These are phyloP conservation scores for Condylura cristata DNA, from an alignment of 2,113 vertebrate species.

Conservation along the genomic window DNA sequence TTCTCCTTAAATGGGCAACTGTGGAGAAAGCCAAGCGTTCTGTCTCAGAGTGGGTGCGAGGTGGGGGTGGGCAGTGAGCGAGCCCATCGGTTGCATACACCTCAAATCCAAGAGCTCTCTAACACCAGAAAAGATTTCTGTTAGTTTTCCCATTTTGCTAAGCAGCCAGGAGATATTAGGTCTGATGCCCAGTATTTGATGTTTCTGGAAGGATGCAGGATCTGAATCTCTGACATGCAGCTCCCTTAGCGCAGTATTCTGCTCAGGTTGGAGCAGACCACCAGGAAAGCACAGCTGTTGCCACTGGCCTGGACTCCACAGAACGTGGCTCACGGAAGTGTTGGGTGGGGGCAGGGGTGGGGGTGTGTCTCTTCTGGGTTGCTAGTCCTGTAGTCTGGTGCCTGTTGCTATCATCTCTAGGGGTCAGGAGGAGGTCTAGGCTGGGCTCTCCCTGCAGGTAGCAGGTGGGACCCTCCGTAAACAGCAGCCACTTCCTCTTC, in stretches of 20 bases:
- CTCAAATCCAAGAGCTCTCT: background rate
- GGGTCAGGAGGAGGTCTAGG: accelerated
- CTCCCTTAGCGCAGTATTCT: background rate
- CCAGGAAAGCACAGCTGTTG: too few species aligned
- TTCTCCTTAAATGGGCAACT: background rate
- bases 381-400: background rate
- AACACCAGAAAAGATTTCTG: background rate
- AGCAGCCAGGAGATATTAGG: background rate
- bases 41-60: background rate
- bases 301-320: background rate
- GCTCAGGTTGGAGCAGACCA: too few species aligned
- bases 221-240: accelerated
- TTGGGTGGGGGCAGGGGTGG: too few species aligned
- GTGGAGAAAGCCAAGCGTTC: background rate
- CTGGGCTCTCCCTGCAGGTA: background rate
- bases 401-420: background rate
- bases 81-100: background rate
- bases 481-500: background rate
- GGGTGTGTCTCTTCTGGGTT: accelerated
- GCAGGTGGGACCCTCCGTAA: too few species aligned
- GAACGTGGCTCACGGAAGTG: accelerated
- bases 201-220: background rate
- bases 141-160: background rate
- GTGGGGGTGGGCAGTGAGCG: background rate
- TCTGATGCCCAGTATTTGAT: background rate